phyloP scores from a whole-genome alignment of 2,113 vertebrate species.

The Calypte anna region DNA sequence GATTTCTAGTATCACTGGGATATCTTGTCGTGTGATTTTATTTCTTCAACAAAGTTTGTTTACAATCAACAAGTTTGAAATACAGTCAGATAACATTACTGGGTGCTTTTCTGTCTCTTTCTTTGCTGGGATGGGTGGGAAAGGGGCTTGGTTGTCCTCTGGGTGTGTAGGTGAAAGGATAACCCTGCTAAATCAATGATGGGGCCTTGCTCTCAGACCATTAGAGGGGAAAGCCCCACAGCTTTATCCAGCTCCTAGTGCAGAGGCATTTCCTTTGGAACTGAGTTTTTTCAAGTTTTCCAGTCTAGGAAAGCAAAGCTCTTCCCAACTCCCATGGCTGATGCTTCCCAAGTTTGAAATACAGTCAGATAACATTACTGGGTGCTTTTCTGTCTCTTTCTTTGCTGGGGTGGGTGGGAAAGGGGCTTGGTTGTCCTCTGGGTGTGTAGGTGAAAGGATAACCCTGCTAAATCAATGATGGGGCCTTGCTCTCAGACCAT shows the following conservation, averaged over 20 bases:
- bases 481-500: background rate
- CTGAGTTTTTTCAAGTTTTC: too few species aligned
- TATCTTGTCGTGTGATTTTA: constrained; percentile 68
- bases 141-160: background rate
- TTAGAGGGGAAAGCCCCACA: background rate
- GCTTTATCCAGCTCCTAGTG: background rate
- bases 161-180: background rate
- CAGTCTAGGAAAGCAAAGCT: too few species aligned
- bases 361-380: constrained; percentile 50
- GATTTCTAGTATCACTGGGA: constrained; percentile 67
- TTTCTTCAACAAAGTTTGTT: constrained; percentile 68
- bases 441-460: background rate
- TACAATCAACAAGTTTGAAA: constrained; percentile 72
- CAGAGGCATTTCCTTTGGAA: background rate
- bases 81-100: constrained; percentile 58
- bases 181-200: background rate
- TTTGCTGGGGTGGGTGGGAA: background rate
- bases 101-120: background rate
- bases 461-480: background rate
- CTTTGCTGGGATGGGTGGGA: background rate
- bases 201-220: background rate
- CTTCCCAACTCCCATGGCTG: fast-evolving
- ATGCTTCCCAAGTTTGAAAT: constrained; percentile 54
- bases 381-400: background rate
- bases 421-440: background rate